Percentiles rank a stretch among this genome's conserved stretches.
Conservation (phyloP, 2,113 vertebrate species). For the Chloropsis hardwickii region DNA sequence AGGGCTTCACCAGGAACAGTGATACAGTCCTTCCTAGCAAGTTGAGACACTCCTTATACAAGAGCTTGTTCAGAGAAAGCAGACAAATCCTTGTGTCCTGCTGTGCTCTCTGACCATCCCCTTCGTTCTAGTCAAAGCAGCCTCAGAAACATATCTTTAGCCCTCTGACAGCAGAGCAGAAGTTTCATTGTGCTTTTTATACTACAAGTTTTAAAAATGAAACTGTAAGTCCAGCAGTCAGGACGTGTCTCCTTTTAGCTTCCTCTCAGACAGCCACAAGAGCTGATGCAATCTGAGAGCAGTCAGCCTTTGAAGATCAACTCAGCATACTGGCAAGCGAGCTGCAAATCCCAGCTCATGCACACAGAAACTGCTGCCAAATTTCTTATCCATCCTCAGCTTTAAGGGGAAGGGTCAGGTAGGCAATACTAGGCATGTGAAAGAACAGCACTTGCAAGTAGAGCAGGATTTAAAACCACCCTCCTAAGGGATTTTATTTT, state of each 20-base stretch:
- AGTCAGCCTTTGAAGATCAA: background rate
- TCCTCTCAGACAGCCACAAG: background rate
- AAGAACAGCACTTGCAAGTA: background rate
- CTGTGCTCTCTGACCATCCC: background rate
- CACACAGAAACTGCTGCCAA: rapidly evolving
- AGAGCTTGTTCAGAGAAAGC: background rate
- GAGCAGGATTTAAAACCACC: background rate
- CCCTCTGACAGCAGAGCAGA: background rate
- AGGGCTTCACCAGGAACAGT: background rate
- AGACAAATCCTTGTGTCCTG: background rate
- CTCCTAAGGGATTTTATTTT: background rate
- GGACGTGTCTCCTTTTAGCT: background rate
- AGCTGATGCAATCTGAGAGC: background rate
- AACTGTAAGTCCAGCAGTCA: background rate
- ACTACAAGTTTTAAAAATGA: background rate
- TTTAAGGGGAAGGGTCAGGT: background rate
- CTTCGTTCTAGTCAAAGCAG: background rate
- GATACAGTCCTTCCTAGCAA: background rate
- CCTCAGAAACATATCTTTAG: background rate
- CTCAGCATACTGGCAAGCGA: background rate
- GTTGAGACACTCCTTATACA: rapidly evolving
- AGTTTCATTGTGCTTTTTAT: background rate
- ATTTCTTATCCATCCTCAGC: background rate
- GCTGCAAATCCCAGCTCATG: background rate
- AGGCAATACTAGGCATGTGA: rapidly evolving